Percentiles rank a stretch among this genome's conserved stretches.
phyloP scores from a whole-genome alignment of 2,888 invertebrate species.

The Aspidiotus destructor region DNA sequence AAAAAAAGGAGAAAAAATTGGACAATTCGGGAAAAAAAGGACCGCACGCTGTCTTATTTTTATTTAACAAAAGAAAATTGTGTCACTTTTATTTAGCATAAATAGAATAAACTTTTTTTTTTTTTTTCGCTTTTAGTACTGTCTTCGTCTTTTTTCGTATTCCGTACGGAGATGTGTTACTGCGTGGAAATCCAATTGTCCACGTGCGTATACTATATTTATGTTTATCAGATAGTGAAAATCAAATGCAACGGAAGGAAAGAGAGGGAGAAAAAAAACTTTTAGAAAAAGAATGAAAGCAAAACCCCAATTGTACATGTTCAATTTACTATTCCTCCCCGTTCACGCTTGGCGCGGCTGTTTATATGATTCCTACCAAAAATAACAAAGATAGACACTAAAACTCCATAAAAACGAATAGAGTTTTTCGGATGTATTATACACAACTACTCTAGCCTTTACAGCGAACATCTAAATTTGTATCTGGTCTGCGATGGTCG shows the following conservation, averaged over 20 bases:
- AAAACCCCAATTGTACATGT: conserved; percentile 29
- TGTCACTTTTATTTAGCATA: conserved; percentile 33
- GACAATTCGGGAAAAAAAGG: neutral
- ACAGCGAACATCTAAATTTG: conserved; percentile 31
- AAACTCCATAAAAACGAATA: conserved; percentile 33
- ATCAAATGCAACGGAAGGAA: conserved; percentile 19
- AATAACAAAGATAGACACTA: conserved; percentile 32
- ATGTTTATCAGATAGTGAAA: conserved; percentile 31
- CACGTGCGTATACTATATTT: conserved; percentile 28
- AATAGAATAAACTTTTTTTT: conserved; percentile 28
- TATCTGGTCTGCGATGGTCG: conserved; percentile 23
- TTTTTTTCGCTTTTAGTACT: too few species aligned
- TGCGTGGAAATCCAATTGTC: conserved; percentile 31
- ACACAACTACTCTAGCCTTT: too few species aligned
- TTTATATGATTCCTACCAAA: conserved; percentile 28
- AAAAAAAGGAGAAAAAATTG: neutral
- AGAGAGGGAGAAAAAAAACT: neutral
- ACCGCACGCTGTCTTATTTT: conserved; percentile 19
- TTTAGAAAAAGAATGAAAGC: conserved; percentile 9
- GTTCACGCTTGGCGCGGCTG: conserved; percentile 11
- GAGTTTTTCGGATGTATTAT: conserved; percentile 24
- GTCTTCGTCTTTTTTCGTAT: conserved; percentile 11
- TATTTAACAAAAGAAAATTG: conserved; percentile 31
- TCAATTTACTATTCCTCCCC: conserved; percentile 22
- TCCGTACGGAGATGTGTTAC: conserved; percentile 25